Evolutionary conservation across 2,113 vertebrate genomes (phyloP).

Genomic region (Cnemophilus loriae): DNA sequence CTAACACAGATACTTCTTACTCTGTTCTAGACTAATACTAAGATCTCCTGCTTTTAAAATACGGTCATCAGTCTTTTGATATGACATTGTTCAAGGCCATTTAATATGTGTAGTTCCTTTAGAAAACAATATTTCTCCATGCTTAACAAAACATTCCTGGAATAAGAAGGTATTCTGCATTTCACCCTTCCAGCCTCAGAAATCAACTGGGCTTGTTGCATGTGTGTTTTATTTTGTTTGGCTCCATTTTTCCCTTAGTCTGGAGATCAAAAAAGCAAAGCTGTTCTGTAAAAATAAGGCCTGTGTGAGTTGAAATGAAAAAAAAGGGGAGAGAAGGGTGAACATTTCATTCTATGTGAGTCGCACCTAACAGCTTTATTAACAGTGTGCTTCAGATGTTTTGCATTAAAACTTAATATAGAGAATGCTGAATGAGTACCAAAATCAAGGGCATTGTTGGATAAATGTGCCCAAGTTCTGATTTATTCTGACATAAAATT

Average conservation of each 20-base stretch:
- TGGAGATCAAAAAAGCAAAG: slow-evolving; percentile 35
- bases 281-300: slow-evolving; percentile 25
- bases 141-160: slow-evolving; percentile 38
- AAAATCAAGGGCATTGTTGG: slow-evolving; percentile 25
- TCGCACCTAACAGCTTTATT: slow-evolving; percentile 12
- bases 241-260: background rate
- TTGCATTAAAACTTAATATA: slow-evolving; percentile 30
- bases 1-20: background rate
- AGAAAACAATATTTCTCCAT: slow-evolving; percentile 12
- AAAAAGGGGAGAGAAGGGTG: background rate
- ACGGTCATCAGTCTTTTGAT: background rate
- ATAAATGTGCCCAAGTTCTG: background rate
- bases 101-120: background rate
- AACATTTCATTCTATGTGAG: background rate
- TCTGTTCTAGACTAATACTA: background rate
- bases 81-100: background rate
- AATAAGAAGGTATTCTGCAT: background rate
- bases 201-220: background rate
- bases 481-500: slow-evolving; percentile 42
- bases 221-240: slow-evolving; percentile 37
- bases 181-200: background rate
- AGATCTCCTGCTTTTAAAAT: background rate
- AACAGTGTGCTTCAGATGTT: slow-evolving; percentile 18
- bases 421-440: background rate
- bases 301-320: background rate